Evolutionary conservation across 2,797 vertebrate genomes (phyloP), one percentile per base, ranked within the genome.

Genomic region (Natrix natrix): DNA sequence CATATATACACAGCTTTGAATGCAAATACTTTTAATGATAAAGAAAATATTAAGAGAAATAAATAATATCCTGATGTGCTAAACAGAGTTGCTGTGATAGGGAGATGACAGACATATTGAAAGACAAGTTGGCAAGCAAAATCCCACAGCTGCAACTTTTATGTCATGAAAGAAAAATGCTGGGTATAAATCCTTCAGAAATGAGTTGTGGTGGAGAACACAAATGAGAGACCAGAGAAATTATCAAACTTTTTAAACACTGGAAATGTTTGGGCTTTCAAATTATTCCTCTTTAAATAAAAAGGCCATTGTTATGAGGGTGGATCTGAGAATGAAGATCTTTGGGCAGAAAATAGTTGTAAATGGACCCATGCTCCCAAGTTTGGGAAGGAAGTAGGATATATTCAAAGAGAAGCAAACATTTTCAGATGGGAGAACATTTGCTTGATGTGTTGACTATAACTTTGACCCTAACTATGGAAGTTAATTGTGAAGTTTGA

Each of bases 61-160:
- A 95, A 94, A 61, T 91, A 54, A 66, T 87, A 95, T 96, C 95
- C 48, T 93, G 95, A 96, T 94, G 95, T 0, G 94, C 95, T 90
- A 11, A 93, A 93, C 96, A 95, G 95, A 97, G 95, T 94, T 78
- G 74, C 37, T 43, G 74, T 43, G 37, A 22, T 78, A 93, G 91
- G 93, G 95, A 96, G 94, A 94, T 94, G 93, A 91, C 89, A 94
- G 94, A 93, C 95, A 94, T 94, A 87, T 74, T 95, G 94, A 95
- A 92, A 96, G 94, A 95, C 92, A 94, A 94, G 94, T 93, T 90
- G 4, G 78, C 26, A 66, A 95, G 96, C 97, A 96, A 96, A 96
- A 95, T 92, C 95, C 93, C 94, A 92, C 96, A 97, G 97, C 97
- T 97, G 96, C 96, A 90, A 5, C 13, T 96, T 95, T 96, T 93